Conservation (phyloP, 1,140 invertebrate species). For the Phortica variegata region DNA sequence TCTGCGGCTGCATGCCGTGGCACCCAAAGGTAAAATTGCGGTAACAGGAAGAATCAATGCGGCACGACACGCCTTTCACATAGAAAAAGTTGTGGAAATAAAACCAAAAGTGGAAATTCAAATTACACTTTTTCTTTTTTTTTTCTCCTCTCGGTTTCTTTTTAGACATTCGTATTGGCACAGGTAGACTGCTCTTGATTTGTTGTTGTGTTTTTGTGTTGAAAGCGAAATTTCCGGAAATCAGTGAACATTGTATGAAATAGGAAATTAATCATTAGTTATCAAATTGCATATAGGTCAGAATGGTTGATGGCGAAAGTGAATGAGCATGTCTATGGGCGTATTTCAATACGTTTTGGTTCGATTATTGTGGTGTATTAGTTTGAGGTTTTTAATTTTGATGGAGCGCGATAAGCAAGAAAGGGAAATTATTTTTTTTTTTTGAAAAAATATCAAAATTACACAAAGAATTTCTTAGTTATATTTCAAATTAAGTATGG, state of each 20-base stretch:
- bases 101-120: slow-evolving; percentile 34
- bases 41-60: too few relatives aligned
- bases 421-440: slow-evolving; percentile 26
- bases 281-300: slow-evolving; percentile 41
- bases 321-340: slow-evolving; percentile 3
- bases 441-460: too few relatives aligned
- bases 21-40: too few relatives aligned
- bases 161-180: too few relatives aligned
- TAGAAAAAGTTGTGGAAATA: too few relatives aligned
- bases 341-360: slow-evolving; percentile 13
- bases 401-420: too few relatives aligned
- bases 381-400: slow-evolving; percentile 3
- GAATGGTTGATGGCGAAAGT: slow-evolving; percentile 12
- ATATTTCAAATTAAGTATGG: too few relatives aligned
- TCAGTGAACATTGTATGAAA: slow-evolving; percentile 14
- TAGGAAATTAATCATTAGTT: slow-evolving; percentile 29
- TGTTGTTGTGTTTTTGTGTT: slow-evolving; percentile 6
- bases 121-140: slow-evolving; percentile 48
- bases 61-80: slow-evolving; percentile 34
- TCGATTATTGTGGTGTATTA: neutral
- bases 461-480: too few relatives aligned
- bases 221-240: slow-evolving; percentile 16
- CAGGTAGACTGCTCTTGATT: slow-evolving; percentile 29
- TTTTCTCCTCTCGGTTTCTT: too few relatives aligned
- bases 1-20: too few relatives aligned